These are phyloP conservation scores for Sceliomorpha sp. DNA, from an alignment of 2,888 invertebrate species.

Conservation along the genomic window DNA sequence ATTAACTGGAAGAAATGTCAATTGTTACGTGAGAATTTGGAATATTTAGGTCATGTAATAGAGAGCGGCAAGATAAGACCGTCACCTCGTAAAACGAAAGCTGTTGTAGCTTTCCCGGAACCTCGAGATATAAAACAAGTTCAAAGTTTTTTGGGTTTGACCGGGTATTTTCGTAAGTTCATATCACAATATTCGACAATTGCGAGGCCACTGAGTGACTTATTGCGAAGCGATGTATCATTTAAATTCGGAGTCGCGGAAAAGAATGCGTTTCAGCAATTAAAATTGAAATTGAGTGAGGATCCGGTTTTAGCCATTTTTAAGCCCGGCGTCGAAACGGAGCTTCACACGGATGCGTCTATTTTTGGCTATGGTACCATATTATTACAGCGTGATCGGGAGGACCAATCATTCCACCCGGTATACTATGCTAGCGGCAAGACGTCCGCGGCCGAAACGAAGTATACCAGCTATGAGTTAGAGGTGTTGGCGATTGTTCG, in stretches of 20 bases:
- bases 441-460: conserved; percentile 54
- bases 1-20: too few species aligned
- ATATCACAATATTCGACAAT: background rate
- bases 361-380: conserved; percentile 36
- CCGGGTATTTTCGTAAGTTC: conserved; percentile 25
- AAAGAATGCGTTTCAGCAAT: background rate
- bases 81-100: conserved; percentile 43
- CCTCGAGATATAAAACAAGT: too few species aligned
- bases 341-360: conserved; percentile 43
- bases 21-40: conserved; percentile 39
- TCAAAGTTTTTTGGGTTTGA: too few species aligned
- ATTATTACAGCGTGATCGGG: conserved; percentile 12
- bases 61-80: conserved; percentile 41
- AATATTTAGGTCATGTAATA: conserved; percentile 52
- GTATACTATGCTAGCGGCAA: too few species aligned
- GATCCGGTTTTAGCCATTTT: conserved; percentile 7
- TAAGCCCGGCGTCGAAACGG: conserved; percentile 18
- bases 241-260: conserved; percentile 4
- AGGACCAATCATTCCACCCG: conserved; percentile 39
- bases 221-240: background rate
- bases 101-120: conserved; percentile 39
- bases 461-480: conserved; percentile 61
- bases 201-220: conserved; percentile 9
- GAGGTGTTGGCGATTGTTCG: too few species aligned
- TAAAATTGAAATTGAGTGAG: background rate